These are phyloP conservation scores for Acleris sparsana DNA, from an alignment of 2,888 invertebrate species.

Conservation along the genomic window DNA sequence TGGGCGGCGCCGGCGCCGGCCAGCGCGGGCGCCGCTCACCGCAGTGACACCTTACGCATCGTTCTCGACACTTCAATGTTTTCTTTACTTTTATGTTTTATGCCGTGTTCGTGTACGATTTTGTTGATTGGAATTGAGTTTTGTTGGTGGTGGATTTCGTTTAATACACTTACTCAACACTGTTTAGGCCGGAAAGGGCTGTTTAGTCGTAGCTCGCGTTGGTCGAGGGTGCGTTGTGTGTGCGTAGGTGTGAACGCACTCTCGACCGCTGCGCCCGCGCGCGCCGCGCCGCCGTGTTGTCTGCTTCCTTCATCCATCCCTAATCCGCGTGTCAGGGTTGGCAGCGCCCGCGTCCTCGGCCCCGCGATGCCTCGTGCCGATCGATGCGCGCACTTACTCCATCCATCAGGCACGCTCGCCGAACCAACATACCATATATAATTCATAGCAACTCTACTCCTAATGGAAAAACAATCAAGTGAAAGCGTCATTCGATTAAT, in stretches of 20 bases:
- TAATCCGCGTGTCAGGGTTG: slow-evolving; percentile 47
- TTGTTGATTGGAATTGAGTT: slow-evolving; percentile 81
- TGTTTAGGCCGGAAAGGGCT: slow-evolving; percentile 45
- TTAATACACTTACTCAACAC: slow-evolving; percentile 78
- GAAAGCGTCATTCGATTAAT: slow-evolving; percentile 68
- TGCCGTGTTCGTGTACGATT: slow-evolving; percentile 83
- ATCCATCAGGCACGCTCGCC: slow-evolving; percentile 53
- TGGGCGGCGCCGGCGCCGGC: slow-evolving; percentile 72
- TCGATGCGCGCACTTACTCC: slow-evolving; percentile 58
- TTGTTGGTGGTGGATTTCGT: slow-evolving; percentile 84
- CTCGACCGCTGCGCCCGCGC: slow-evolving; percentile 49
- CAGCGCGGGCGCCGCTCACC: slow-evolving; percentile 75
- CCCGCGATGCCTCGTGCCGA: slow-evolving; percentile 41
- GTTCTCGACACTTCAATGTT: slow-evolving; percentile 80
- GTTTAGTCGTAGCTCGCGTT: slow-evolving; percentile 29
- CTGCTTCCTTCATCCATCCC: slow-evolving; percentile 23
- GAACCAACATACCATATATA: slow-evolving; percentile 60
- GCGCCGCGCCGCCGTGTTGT: slow-evolving; percentile 46
- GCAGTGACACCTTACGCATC: slow-evolving; percentile 75
- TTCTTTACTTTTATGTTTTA: slow-evolving; percentile 78
- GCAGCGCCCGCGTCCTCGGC: slow-evolving; percentile 32
- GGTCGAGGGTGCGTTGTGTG: slow-evolving; percentile 65
- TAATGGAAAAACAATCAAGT: slow-evolving; percentile 68
- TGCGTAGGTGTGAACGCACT: slow-evolving; percentile 69
- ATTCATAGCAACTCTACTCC: slow-evolving; percentile 63